Conservation (phyloP, 2,888 invertebrate species). For the Amiota mariae region DNA sequence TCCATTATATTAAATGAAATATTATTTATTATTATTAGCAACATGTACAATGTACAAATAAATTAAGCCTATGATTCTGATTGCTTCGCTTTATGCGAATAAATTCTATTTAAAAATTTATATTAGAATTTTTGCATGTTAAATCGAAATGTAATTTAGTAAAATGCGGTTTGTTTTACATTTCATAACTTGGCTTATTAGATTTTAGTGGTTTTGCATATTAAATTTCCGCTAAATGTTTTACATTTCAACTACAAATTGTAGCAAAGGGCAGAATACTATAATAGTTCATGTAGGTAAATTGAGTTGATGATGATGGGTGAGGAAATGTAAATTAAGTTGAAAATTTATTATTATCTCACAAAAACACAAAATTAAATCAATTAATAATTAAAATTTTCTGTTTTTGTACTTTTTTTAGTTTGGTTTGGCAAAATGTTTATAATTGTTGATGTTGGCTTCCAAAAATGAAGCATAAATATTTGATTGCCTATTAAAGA, state of each 20-base stretch:
- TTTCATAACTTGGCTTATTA: background rate
- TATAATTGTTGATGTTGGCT: constrained; percentile 34
- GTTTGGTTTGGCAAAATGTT: constrained; percentile 3
- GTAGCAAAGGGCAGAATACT: background rate
- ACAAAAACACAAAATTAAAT: constrained; percentile 42
- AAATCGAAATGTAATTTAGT: too few relatives aligned
- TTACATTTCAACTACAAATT: background rate
- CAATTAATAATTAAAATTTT: constrained; percentile 58
- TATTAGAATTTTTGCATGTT: too few relatives aligned
- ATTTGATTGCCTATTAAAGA: background rate
- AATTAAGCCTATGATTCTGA: too few relatives aligned
- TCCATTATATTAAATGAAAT: too few relatives aligned
- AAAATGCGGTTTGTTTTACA: constrained; percentile 12
- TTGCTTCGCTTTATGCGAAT: too few relatives aligned
- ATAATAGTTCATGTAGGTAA: background rate
- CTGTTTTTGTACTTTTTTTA: background rate
- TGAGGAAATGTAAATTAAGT: too few relatives aligned
- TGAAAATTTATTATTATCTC: too few relatives aligned
- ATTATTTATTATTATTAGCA: too few relatives aligned
- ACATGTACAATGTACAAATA: background rate
- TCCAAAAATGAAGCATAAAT: background rate
- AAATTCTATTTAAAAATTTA: too few relatives aligned
- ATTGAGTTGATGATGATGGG: too few relatives aligned
- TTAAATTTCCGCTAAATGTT: background rate
- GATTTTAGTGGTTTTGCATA: constrained; percentile 13